Base-by-base conservation (phyloP, 2,888 invertebrate species). In the Thera obeliscata region DNA sequence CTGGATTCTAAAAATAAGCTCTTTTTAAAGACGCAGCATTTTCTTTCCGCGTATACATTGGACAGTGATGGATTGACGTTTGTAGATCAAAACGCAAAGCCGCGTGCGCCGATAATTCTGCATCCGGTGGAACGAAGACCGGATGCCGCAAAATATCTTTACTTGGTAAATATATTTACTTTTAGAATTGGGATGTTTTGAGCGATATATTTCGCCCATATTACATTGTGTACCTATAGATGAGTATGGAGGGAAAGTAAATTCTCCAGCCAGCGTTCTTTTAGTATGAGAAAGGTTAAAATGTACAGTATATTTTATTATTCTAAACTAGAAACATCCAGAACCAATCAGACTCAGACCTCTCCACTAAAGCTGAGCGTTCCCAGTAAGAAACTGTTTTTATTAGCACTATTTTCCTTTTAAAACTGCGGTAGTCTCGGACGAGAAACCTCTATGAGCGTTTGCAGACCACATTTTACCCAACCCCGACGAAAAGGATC, bases 51-150 rank as follows among this genome's bases (percentile, higher is more conserved):
- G 76, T 75, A 67, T 76, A 74, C 74, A 77, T 76, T 64, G 74
- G 79, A 80, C 82, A 78, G 83, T 85, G 83, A 87, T 84, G 79
- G 86, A 88, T 86, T 80, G 85, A 85, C 82, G 79, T 83, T 84
- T 81, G 78, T 81, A 75, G 81, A 86, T 82, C 81, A 78, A 77
- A 79, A 69, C 70, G 72, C 50, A 41, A 61, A n/a, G 72, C 79
- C 74, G 75, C 73, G 77, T 71, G 81, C 78, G 79, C 77, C 77
- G 81, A 82, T 81, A 79, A 76, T 78, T 78, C 73, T 63, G 76
- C 80, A 84, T 85, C 86, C 85, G 85, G 81, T 77, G 78, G 76
- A 77, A 70, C 78, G 71, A 75, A 76, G 76, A 76, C 82, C 82
- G 83, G 84, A 86, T 82, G 80, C 78, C 76, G 78, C 78, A 70